Evolutionary conservation across 2,797 vertebrate species (phyloP), one percentile per base, ranked within the genome.

Genomic region (Sebastes kiyomatsui): DNA sequence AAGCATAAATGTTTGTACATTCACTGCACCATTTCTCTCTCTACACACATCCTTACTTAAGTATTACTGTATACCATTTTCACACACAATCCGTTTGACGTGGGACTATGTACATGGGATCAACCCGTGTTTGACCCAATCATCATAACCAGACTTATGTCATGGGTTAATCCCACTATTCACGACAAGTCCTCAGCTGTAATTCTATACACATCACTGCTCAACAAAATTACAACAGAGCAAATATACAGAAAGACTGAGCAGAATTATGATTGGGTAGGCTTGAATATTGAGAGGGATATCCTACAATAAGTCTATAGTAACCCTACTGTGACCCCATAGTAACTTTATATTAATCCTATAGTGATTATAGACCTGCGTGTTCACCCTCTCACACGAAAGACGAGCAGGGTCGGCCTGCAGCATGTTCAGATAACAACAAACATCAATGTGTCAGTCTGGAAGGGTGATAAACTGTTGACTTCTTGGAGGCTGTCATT

Each of bases 131-230:
- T 71, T 79, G 66, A 82, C 80, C 72, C 74, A 65, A 35, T 74
- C 75, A 35, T 74, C 75, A 65, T 78, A 75, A 68, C 32, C 65
- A 64, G 49, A 77, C 67, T 65, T 59, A 33, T 23, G 69, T 77
- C 72, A 80, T 16, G 52, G 68, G 38, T 74, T 87, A 90, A 90
- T 84, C 46, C 78, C 23, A 8, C 64, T 6, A 14, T 70, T 83
- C 30, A 54, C 18, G 5, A 42, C 55, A 18, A 73, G n/a, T 60
- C 38, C 23, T 68, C 54, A 75, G 66, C 38, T 79, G 38, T 28
- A 58, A 79, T n/a, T 73, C 64, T 42, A 68, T 18, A 38, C 46
- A 81, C 67, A 54, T 56, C 9, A 25, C 33, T 68, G 49, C 23
- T 80, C 52, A 16, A 54, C 6, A 70, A 20, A 79, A 56, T 35